phyloP scores from a whole-genome alignment of 2,797 vertebrate genomes.

The Cryptoblepharus egeriae region DNA sequence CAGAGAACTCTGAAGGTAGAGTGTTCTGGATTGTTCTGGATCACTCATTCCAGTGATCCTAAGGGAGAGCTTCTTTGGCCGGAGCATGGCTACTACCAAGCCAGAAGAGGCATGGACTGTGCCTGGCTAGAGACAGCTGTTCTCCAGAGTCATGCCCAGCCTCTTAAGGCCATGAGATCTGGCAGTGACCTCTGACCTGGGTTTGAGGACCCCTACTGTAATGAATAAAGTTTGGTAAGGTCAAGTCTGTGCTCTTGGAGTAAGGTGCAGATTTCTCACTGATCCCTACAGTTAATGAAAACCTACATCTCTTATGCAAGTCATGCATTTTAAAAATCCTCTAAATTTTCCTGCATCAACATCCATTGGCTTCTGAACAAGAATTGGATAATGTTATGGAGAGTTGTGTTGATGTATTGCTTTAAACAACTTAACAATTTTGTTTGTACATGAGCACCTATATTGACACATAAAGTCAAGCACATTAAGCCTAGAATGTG shows the following conservation, averaged over 20 bases:
- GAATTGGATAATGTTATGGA: constrained; percentile 69
- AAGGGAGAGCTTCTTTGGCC: too few species aligned
- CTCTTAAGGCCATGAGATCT: too few species aligned
- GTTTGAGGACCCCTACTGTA: too few species aligned
- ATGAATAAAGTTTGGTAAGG: constrained; percentile 43
- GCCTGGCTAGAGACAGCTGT: too few species aligned
- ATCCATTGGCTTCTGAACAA: constrained; percentile 72
- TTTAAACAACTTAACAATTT: constrained; percentile 38
- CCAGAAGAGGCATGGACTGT: too few species aligned
- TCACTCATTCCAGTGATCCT: too few species aligned
- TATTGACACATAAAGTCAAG: constrained; percentile 37
- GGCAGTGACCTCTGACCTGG: too few species aligned
- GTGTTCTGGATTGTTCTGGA: too few species aligned
- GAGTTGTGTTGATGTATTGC: constrained; percentile 67
- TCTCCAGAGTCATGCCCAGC: too few species aligned
- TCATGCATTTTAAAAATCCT: constrained; percentile 58
- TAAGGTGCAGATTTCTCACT: constrained; percentile 26
- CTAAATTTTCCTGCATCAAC: constrained; percentile 63
- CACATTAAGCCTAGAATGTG: constrained; percentile 54
- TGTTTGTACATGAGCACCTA: constrained; percentile 5
- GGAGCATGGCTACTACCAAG: too few species aligned
- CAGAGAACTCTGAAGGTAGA: too few species aligned
- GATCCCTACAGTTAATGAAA: constrained; percentile 50
- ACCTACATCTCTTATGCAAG: constrained; percentile 58
- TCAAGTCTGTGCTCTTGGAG: constrained; percentile 40